Evolutionary conservation across 2,888 invertebrate species (phyloP).

Genomic region (Tenthredo distinguenda): DNA sequence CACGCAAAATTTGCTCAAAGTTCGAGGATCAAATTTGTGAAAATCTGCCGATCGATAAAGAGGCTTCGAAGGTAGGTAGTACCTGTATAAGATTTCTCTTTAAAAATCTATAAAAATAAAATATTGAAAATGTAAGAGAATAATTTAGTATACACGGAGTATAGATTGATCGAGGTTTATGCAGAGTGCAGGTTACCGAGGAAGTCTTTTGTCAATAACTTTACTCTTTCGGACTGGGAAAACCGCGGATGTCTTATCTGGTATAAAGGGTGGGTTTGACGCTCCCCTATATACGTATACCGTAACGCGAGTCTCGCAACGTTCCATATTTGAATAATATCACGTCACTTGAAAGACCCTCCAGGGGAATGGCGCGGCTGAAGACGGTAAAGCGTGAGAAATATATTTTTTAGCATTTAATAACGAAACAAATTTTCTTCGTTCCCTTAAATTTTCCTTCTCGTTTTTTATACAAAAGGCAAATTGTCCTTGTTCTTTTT

Average conservation of each 20-base stretch:
- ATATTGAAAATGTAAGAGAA: no score
- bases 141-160: no score
- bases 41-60: no score
- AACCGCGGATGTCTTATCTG: slow-evolving; percentile 11
- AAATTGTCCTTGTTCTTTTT: background rate
- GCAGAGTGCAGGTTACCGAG: background rate
- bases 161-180: background rate
- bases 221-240: background rate
- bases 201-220: background rate
- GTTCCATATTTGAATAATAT: slow-evolving; percentile 39
- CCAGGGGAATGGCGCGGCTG: background rate
- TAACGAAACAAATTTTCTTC: background rate
- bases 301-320: background rate
- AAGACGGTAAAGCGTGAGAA: background rate
- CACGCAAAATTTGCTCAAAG: no score
- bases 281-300: background rate
- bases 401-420: background rate
- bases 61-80: no score
- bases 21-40: no score
- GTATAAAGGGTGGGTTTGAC: slow-evolving; percentile 7
- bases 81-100: no score
- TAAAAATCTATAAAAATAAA: no score
- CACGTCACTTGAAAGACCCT: slow-evolving; percentile 34
- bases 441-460: background rate
- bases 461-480: background rate